phyloP scores from a whole-genome alignment of 2,113 vertebrate species.

The Salvator merianae region DNA sequence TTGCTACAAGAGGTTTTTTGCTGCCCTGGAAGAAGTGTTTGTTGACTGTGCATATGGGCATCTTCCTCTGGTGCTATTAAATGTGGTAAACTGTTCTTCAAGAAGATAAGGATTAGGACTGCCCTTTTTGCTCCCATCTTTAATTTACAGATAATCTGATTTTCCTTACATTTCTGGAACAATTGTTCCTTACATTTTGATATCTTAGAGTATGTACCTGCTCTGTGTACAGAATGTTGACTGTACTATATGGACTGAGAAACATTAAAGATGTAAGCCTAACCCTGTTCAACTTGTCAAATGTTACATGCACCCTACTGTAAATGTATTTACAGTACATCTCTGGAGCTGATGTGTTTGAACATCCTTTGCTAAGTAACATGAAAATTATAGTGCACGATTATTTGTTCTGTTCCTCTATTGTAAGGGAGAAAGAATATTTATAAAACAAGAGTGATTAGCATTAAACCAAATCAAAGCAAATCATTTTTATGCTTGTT shows the following conservation, averaged over 20 bases:
- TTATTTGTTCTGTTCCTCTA: not conserved
- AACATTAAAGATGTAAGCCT: conserved; percentile 4
- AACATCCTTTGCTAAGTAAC: not conserved
- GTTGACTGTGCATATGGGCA: not conserved
- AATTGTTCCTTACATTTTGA: not conserved
- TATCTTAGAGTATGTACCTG: not conserved
- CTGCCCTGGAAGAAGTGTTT: not conserved
- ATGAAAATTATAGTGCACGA: not conserved
- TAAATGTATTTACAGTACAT: not conserved
- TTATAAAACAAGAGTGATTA: not conserved
- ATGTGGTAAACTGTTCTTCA: not conserved
- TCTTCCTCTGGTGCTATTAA: conserved; percentile 11
- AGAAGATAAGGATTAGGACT: not conserved
- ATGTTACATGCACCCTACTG: conserved; percentile 42
- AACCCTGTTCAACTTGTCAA: conserved; percentile 52
- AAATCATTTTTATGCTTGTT: not conserved
- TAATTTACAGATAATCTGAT: not conserved
- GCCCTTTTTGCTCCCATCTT: not conserved
- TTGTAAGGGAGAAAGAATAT: not conserved
- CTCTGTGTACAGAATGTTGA: conserved; percentile 9
- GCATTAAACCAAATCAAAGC: not conserved
- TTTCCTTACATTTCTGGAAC: not conserved
- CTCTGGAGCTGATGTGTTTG: not conserved
- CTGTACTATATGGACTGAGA: not conserved
- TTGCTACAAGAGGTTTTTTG: not conserved